Evolutionary conservation across 2,888 invertebrate genomes (phyloP).

Genomic region (Ochropacha duplaris): DNA sequence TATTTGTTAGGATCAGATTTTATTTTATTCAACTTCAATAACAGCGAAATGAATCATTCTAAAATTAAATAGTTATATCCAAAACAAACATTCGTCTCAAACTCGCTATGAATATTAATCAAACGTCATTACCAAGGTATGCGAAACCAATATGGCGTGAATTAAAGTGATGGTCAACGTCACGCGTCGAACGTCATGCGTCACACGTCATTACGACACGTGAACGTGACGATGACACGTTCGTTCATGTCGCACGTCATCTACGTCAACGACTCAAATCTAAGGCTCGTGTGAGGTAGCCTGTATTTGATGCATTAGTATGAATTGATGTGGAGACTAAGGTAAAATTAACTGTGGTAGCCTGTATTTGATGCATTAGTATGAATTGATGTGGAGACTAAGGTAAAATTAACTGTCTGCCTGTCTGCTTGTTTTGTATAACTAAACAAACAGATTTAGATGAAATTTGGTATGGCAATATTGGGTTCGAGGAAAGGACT

Average conservation of each 20-base stretch:
- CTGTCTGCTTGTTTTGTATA: no score
- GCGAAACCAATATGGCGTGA: background rate
- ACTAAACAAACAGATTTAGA: no score
- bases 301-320: background rate
- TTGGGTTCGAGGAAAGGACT: no score
- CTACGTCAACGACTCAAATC: background rate
- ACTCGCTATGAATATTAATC: background rate
- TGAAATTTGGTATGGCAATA: no score
- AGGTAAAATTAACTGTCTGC: background rate
- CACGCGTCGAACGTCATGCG: background rate
- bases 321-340: background rate
- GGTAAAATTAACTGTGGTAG: background rate
- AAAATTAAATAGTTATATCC: no score
- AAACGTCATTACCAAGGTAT: background rate
- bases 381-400: background rate
- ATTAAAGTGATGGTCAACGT: background rate
- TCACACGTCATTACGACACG: slow-evolving; percentile 1
- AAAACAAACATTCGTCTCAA: background rate
- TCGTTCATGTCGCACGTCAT: background rate
- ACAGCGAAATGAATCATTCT: no score
- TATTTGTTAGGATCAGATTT: no score
- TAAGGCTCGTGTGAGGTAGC: background rate
- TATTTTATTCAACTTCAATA: no score
- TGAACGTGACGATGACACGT: background rate
- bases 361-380: background rate